These are phyloP conservation scores for Sorex fumeus DNA, from an alignment of 2,113 vertebrate species.

Conservation along the genomic window DNA sequence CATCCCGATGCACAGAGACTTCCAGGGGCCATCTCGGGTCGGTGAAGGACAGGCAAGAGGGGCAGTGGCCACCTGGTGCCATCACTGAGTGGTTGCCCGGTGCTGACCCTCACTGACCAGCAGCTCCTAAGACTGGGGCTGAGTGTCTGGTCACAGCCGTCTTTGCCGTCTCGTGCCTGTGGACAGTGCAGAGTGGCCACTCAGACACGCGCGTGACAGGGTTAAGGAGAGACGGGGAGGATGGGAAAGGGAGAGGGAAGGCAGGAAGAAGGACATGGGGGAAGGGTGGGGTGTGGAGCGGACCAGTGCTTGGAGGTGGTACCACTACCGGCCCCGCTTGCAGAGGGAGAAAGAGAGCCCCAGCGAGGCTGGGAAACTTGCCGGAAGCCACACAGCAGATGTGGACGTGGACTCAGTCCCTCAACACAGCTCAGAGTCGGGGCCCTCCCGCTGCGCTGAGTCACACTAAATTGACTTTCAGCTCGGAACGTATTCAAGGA, in stretches of 20 bases:
- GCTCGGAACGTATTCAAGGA: neutral
- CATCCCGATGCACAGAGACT: no score
- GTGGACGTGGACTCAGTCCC: no score
- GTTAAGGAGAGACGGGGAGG: neutral
- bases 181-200: neutral
- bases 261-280: neutral
- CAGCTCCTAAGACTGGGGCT: neutral
- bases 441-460: no score
- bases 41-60: no score
- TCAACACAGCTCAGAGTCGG: neutral
- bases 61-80: no score
- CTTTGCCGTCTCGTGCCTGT: neutral
- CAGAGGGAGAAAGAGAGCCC: neutral
- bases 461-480: conserved; percentile 39
- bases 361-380: neutral
- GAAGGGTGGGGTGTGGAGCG: neutral
- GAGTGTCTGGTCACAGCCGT: neutral
- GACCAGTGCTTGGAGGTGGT: neutral
- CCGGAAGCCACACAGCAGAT: neutral
- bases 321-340: neutral
- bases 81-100: no score
- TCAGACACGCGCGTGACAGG: conserved; percentile 19
- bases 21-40: no score
- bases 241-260: neutral
- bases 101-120: neutral